These are phyloP conservation scores for Pelodytes ibericus DNA, from an alignment of 2,797 vertebrate species.

Conservation along the genomic window DNA sequence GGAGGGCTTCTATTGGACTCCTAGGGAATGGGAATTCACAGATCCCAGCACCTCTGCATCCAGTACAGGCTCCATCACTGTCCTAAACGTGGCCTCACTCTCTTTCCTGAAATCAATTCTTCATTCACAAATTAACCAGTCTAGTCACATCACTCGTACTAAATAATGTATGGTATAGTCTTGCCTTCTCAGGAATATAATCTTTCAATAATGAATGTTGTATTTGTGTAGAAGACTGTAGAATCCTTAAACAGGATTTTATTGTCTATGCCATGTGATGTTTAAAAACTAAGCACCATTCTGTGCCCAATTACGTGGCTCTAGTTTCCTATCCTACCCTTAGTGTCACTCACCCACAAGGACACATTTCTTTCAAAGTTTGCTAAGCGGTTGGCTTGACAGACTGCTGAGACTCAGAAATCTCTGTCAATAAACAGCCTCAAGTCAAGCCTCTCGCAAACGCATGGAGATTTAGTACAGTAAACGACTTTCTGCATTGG, in stretches of 20 bases:
- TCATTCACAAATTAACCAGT: conserved; percentile 10
- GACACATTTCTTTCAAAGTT: neutral
- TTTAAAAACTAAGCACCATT: neutral
- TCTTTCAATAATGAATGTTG: conserved; percentile 1
- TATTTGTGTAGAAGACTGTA: neutral
- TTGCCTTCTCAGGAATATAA: conserved; percentile 1
- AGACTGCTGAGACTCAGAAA: too few species aligned
- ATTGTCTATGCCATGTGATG: neutral
- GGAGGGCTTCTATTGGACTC: too few species aligned
- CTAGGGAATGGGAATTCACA: too few species aligned
- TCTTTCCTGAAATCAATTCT: neutral
- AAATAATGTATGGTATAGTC: conserved; percentile 17
- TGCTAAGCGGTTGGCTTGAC: neutral
- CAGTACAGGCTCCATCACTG: neutral
- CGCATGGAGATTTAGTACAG: too few species aligned
- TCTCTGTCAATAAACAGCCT: too few species aligned
- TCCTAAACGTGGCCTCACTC: neutral
- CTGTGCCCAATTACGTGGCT: neutral
- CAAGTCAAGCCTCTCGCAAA: too few species aligned
- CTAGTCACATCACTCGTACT: conserved; percentile 13
- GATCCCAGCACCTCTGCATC: too few species aligned
- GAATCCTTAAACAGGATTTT: neutral
- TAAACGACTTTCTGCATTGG: too few species aligned
- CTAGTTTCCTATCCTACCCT: neutral
- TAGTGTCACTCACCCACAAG: neutral